These are phyloP conservation scores for Paracanthobrama guichenoti DNA, from an alignment of 2,113 vertebrate genomes.

Conservation along the genomic window DNA sequence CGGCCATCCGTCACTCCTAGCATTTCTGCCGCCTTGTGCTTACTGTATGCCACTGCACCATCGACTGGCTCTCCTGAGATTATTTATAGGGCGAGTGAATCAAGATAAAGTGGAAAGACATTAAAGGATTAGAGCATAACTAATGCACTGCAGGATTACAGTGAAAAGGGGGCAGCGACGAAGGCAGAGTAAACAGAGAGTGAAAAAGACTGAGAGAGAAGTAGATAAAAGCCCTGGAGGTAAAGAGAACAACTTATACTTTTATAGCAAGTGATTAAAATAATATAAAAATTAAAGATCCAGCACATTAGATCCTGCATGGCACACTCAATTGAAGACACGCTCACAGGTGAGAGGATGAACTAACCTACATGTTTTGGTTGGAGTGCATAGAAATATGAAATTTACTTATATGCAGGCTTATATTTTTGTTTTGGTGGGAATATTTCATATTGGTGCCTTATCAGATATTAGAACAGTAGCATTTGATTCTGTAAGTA, in stretches of 20 bases:
- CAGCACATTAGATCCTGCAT: not conserved
- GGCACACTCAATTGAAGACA: not conserved
- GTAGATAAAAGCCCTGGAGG: not conserved
- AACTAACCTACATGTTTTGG: not conserved
- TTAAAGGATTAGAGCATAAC: conserved; percentile 78
- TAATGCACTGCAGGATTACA: conserved; percentile 69
- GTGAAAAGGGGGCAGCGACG: conserved; percentile 45
- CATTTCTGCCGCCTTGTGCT: not conserved
- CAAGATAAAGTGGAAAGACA: conserved; percentile 70
- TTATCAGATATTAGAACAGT: too few relatives aligned
- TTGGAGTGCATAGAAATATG: not conserved
- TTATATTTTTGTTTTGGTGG: not conserved
- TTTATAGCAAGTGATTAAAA: not conserved
- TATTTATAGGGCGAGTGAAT: conserved; percentile 62
- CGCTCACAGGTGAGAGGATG: conserved; percentile 6
- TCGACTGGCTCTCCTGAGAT: conserved; percentile 29
- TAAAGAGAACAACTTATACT: not conserved
- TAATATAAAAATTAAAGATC: not conserved
- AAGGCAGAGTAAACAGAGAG: conserved; percentile 46
- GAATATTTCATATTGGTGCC: not conserved
- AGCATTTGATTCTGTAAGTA: too few relatives aligned
- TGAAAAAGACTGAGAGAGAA: conserved; percentile 7
- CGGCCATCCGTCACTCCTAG: too few relatives aligned
- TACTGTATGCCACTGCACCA: not conserved
- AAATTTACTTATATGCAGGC: not conserved